Percentiles rank a stretch among this genome's conserved stretches.
phyloP scores from a whole-genome alignment of 1,140 invertebrate genomes.

The Atopsyche davidsoni region DNA sequence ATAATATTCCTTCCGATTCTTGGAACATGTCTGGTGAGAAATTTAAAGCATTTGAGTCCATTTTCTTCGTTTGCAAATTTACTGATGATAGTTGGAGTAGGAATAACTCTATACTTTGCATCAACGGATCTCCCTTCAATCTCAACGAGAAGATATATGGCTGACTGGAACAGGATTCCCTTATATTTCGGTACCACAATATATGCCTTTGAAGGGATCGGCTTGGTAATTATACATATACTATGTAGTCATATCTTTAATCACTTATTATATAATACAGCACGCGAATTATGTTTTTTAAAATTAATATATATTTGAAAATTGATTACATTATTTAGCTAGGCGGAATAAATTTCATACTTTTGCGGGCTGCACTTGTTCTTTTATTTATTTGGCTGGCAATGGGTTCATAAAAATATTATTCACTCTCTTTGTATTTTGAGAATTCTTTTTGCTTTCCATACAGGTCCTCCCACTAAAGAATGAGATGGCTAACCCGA shows the following conservation, averaged over 20 bases:
- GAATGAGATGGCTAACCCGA: constrained; percentile 81
- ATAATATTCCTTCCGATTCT: constrained; percentile 66
- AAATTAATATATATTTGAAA: too few relatives aligned
- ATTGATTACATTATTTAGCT: too few relatives aligned
- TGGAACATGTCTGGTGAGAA: constrained; percentile 66
- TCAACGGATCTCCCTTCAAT: constrained; percentile 59
- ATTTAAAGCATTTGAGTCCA: constrained; percentile 67
- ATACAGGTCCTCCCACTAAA: constrained; percentile 78
- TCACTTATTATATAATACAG: too few relatives aligned
- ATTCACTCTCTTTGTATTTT: constrained; percentile 1
- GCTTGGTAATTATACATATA: too few relatives aligned
- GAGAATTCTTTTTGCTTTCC: constrained; percentile 17
- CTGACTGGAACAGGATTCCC: constrained; percentile 53
- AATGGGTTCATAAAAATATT: too few relatives aligned
- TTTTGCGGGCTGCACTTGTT: too few relatives aligned
- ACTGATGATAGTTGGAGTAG: constrained; percentile 59
- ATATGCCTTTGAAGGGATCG: constrained; percentile 76
- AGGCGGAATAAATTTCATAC: too few relatives aligned
- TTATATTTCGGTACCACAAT: constrained; percentile 73
- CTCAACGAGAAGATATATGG: constrained; percentile 47
- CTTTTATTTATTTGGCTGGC: too few relatives aligned
- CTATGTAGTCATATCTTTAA: too few relatives aligned
- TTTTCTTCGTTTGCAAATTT: constrained; percentile 68
- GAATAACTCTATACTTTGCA: constrained; percentile 65
- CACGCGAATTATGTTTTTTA: too few relatives aligned